Evolutionary conservation across 2,888 invertebrate species (phyloP).

Genomic region (Microplitis deprimator): DNA sequence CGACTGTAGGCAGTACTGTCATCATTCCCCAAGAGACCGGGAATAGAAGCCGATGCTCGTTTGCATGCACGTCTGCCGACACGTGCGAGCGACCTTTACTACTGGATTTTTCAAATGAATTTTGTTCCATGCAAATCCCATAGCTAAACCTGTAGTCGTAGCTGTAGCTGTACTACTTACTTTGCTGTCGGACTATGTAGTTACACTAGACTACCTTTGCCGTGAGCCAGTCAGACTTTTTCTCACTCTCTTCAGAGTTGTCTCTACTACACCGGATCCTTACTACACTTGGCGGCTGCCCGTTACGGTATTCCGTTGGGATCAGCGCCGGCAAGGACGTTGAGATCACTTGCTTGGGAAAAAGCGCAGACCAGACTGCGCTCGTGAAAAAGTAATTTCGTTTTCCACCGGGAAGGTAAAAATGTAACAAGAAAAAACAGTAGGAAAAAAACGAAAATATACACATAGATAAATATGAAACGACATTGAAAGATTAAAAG

Average conservation of each 20-base stretch:
- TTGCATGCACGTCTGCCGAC: constrained; percentile 18
- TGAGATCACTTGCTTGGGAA: constrained; percentile 13
- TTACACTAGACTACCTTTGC: no score
- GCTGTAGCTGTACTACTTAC: no score
- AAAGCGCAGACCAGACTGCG: constrained; percentile 24
- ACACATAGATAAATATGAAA: constrained; percentile 19
- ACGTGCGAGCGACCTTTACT: constrained; percentile 24
- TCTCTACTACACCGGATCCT: not conserved
- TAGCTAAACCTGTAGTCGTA: no score
- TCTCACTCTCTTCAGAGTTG: constrained; percentile 9
- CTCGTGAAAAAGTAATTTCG: constrained; percentile 32
- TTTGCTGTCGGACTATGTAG: no score
- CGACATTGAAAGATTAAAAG: constrained; percentile 15
- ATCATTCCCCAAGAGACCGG: constrained; percentile 29
- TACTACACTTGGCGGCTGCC: not conserved
- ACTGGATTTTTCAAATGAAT: constrained; percentile 32
- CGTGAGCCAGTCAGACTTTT: not conserved
- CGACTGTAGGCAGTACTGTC: constrained; percentile 11
- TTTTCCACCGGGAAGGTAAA: constrained; percentile 13
- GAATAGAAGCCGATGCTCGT: constrained; percentile 2
- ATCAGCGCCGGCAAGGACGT: not conserved
- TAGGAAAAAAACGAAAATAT: constrained; percentile 12
- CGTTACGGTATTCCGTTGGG: constrained; percentile 2
- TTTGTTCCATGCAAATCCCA: not conserved
- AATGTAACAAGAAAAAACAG: constrained; percentile 14